Evolutionary conservation across 53 echinoderm and acorn worm genomes (phyloP).

Genomic region (Echinometra lucunter): DNA sequence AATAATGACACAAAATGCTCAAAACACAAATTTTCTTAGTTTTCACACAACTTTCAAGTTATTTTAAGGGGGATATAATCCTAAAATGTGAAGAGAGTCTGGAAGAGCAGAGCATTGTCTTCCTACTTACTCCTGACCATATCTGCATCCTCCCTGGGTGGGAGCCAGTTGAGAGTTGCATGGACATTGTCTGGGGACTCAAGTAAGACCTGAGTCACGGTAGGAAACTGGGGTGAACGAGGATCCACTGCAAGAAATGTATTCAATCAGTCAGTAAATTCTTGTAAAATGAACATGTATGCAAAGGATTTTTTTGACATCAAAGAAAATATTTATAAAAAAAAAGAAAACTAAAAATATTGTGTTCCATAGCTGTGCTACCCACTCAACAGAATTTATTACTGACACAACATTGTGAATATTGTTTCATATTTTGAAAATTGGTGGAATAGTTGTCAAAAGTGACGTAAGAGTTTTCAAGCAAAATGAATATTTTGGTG

Average conservation of each 20-base stretch:
- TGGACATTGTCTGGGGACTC: slow-evolving; percentile 48
- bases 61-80: not conserved
- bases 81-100: not conserved
- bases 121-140: slow-evolving; percentile 36
- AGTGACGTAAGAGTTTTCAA: not conserved
- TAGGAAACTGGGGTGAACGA: slow-evolving; percentile 49
- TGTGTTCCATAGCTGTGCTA: not conserved
- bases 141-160: slow-evolving; percentile 47
- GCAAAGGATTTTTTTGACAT: too few species aligned
- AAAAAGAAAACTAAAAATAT: not conserved
- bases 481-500: too few species aligned
- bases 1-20: not conserved
- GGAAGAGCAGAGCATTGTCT: not conserved
- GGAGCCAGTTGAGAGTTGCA: slow-evolving; percentile 61
- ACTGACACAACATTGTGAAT: not conserved
- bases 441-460: not conserved
- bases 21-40: not conserved
- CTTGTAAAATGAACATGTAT: not conserved
- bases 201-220: slow-evolving; percentile 48
- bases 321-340: too few species aligned
- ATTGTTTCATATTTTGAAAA: not conserved
- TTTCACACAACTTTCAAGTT: not conserved
- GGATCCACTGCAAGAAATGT: slow-evolving; percentile 47
- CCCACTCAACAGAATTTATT: not conserved
- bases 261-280: not conserved